These are phyloP conservation scores for Aldabrachelys gigantea DNA, from an alignment of 2,113 vertebrate genomes.

Conservation along the genomic window DNA sequence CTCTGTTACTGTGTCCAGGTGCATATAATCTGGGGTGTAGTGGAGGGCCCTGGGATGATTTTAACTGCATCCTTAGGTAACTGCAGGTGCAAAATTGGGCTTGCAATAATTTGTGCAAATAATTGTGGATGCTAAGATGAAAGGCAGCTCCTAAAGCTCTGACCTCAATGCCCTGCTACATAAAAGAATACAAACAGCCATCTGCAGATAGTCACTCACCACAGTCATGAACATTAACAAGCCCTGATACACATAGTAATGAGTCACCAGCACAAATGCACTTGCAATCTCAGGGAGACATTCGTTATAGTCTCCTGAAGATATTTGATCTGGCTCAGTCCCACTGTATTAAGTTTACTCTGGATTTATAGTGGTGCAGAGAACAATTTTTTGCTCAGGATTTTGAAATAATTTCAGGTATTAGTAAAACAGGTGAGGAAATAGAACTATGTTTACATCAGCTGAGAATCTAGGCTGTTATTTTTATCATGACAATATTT, in stretches of 20 bases:
- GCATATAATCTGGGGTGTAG: not conserved
- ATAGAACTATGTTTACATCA: not conserved
- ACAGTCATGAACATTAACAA: not conserved
- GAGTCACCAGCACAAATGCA: accelerated
- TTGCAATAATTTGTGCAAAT: not conserved
- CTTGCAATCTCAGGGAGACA: accelerated
- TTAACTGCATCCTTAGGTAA: accelerated
- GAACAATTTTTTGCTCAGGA: not conserved
- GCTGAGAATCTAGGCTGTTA: not conserved
- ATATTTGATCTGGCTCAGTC: not conserved
- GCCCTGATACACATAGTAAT: not conserved
- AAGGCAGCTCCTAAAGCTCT: not conserved
- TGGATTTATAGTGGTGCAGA: not conserved
- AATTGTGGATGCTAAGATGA: accelerated
- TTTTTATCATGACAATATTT: not conserved
- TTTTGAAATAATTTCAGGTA: not conserved
- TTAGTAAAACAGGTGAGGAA: not conserved
- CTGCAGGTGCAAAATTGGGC: not conserved
- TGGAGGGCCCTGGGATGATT: conserved; percentile 8
- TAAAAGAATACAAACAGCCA: not conserved
- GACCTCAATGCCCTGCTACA: accelerated
- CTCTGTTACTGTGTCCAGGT: accelerated
- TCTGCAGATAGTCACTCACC: accelerated
- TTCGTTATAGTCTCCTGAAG: not conserved
- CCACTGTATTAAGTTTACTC: accelerated